Conservation (phyloP, 2,888 invertebrate genomes). For the Tetheella fluctuosa region DNA sequence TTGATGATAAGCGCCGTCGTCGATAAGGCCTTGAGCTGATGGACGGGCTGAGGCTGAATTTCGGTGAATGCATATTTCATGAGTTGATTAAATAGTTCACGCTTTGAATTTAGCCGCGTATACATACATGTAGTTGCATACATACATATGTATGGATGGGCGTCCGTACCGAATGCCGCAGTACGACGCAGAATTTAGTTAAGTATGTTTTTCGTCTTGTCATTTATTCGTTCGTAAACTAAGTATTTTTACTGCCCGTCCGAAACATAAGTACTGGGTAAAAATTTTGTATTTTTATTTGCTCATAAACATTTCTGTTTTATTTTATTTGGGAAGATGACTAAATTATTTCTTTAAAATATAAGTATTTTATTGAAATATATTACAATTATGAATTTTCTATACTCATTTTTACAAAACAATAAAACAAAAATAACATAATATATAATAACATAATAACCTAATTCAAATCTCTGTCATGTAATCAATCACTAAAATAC, state of each 20-base stretch:
- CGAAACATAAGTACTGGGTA: neutral
- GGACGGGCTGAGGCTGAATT: slow-evolving; percentile 78
- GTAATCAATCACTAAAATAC: too few species aligned
- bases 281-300: neutral
- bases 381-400: too few species aligned
- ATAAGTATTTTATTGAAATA: too few species aligned
- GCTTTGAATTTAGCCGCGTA: slow-evolving; percentile 67
- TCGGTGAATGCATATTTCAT: slow-evolving; percentile 83
- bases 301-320: neutral
- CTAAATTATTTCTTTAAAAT: too few species aligned
- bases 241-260: neutral
- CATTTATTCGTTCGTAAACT: slow-evolving; percentile 4
- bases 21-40: slow-evolving; percentile 78
- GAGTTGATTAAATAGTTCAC: slow-evolving; percentile 83
- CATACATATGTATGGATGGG: slow-evolving; percentile 45
- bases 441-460: too few species aligned
- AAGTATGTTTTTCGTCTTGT: neutral
- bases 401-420: too few species aligned
- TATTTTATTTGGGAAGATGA: neutral
- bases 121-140: slow-evolving; percentile 47
- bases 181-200: slow-evolving; percentile 22
- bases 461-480: too few species aligned
- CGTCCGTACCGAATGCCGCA: slow-evolving; percentile 51
- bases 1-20: slow-evolving; percentile 82
- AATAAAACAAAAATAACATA: too few species aligned